Evolutionary conservation across 2,888 invertebrate species (phyloP), one percentile per base, ranked within the genome.

Genomic region (Acheta domesticus): DNA sequence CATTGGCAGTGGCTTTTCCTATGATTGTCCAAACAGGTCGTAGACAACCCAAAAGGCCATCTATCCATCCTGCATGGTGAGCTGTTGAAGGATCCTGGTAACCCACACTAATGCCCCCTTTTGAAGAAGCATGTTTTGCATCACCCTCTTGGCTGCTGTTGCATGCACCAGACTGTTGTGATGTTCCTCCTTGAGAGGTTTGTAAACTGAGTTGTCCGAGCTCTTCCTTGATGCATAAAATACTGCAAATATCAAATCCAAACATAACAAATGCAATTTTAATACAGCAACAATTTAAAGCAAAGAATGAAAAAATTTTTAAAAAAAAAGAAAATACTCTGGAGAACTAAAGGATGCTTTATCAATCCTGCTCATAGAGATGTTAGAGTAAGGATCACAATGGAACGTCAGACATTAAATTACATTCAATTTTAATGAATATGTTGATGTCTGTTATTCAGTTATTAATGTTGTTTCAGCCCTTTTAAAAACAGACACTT

Each of bases 21-120:
- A 97, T 94, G 83, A 97, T 91, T n/a, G 93, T 93, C 86, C 95
- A 90, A 14, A 98, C 93, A 0, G 96, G 96, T 81, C 95, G 91
- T 85, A 98, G 92, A 85, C 98, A 98, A 1, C 96, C 95, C 83
- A 96, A 89, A 80, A 98, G 90, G 0, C 96, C 96, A 82, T 93
- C 93, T 86, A 94, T 91, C 94, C 94, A 95, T 83, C 91, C 90
- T 12, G 79, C 78, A 1, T 79, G 76, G 21, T 81, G 82, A 75
- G 80, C 82, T 23, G 82, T 74, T 16, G 80, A 80, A 1, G 78
- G 79, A 23, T 79, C 78, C 20, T 75, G 80, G n/a, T 80, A 75
- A 49, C 76, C 84, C 84, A 62, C 85, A 84, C 82, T 85, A 48
- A 80, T 77, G 19, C 80, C 84, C 84, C 50, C 85, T 84, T 82